Conservation (phyloP, 2,113 vertebrate genomes). For the Hydrolagus affinis region DNA sequence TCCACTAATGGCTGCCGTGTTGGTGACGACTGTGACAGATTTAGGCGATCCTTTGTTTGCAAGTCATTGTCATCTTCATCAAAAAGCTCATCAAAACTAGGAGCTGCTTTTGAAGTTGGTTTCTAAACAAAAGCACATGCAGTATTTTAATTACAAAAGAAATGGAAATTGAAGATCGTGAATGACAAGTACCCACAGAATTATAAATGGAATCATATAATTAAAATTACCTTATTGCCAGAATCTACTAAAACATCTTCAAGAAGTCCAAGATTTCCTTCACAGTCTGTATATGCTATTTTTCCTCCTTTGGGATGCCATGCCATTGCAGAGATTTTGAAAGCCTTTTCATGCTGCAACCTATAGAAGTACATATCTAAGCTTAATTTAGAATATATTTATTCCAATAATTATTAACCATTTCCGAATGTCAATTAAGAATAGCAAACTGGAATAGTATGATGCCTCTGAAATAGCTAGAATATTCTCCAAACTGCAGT, state of each 20-base stretch:
- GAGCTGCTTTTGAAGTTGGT: constrained; percentile 44
- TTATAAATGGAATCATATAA: not conserved
- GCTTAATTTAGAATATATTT: not conserved
- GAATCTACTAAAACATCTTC: constrained; percentile 54
- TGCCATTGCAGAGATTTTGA: constrained; percentile 73
- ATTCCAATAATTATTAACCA: not conserved
- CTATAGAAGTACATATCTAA: constrained; percentile 47
- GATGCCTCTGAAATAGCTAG: not conserved
- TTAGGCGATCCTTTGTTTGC: constrained; percentile 51
- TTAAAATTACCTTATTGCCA: constrained; percentile 33
- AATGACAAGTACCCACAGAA: not conserved
- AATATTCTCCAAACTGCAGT: not conserved
- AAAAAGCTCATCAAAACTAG: constrained; percentile 63
- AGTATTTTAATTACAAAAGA: not conserved
- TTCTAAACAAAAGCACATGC: constrained; percentile 40
- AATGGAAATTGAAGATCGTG: not conserved
- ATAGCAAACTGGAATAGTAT: not conserved
- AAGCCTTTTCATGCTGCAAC: constrained; percentile 84
- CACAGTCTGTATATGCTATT: constrained; percentile 80
- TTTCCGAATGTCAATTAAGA: not conserved
- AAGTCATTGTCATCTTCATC: constrained; percentile 64
- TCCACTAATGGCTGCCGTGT: constrained; percentile 43
- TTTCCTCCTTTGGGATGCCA: constrained; percentile 74
- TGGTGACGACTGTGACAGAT: constrained; percentile 55
- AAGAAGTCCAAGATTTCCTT: constrained; percentile 82